Evolutionary conservation across 2,113 vertebrate species (phyloP).

Genomic region (Brevimyrus niger): DNA sequence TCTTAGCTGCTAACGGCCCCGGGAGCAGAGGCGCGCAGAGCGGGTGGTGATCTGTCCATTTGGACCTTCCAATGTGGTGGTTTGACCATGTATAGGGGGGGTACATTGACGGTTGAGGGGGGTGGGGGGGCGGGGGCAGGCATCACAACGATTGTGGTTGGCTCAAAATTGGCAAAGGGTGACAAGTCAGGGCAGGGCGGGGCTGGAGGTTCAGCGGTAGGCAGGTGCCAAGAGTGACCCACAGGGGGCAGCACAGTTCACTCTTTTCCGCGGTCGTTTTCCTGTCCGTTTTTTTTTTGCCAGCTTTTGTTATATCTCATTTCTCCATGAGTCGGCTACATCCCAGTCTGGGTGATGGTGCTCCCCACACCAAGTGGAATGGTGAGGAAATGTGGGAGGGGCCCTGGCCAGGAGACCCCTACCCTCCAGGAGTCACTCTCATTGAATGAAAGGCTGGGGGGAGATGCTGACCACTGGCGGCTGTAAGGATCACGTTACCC

Average conservation of each 20-base stretch:
- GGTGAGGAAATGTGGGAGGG: neutral
- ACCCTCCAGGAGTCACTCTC: constrained; percentile 27
- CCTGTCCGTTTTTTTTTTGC: neutral
- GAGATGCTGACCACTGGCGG: constrained; percentile 8
- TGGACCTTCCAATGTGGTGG: neutral
- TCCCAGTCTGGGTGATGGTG: neutral
- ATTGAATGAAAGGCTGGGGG: constrained; percentile 26
- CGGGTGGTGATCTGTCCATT: neutral
- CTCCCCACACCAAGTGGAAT: neutral
- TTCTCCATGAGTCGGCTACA: neutral
- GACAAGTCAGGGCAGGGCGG: neutral
- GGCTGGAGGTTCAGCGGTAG: neutral
- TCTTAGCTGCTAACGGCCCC: neutral
- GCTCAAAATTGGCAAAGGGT: constrained; percentile 3
- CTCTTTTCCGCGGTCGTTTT: neutral
- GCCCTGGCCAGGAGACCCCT: neutral
- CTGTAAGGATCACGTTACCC: neutral
- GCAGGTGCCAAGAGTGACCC: neutral
- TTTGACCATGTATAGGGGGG: neutral
- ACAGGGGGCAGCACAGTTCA: neutral
- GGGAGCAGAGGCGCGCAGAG: neutral
- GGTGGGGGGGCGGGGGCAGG: neutral
- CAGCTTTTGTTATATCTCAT: neutral
- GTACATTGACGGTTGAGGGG: neutral
- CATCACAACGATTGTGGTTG: neutral